These are phyloP conservation scores for Axea sp. DNA, from an alignment of 2,888 invertebrate genomes.

Conservation along the genomic window DNA sequence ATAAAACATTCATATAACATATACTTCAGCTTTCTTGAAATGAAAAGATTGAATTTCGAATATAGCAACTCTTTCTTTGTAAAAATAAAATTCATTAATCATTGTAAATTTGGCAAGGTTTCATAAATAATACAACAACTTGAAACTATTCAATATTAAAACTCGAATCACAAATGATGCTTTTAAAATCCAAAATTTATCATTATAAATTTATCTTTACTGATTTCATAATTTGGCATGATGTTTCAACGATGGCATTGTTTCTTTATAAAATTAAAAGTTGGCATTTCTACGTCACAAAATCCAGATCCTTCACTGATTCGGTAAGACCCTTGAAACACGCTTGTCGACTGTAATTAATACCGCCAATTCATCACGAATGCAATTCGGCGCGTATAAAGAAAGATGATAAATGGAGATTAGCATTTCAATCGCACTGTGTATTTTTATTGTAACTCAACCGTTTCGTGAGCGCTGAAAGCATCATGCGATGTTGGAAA, in stretches of 20 bases:
- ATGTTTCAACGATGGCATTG: no score
- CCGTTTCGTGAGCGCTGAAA: not conserved
- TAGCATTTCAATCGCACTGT: conserved; percentile 23
- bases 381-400: conserved; percentile 9
- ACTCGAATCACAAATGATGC: conserved; percentile 3
- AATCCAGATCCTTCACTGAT: conserved; percentile 1
- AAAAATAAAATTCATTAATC: conserved; percentile 36
- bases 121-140: conserved; percentile 27
- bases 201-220: not conserved
- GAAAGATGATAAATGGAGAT: conserved; percentile 37
- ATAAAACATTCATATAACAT: conserved; percentile 15
- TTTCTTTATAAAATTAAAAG: no score
- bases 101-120: conserved; percentile 4
- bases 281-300: not conserved
- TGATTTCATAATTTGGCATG: no score
- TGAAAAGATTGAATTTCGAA: conserved; percentile 5
- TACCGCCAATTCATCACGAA: conserved; percentile 22
- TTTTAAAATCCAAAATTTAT: not conserved
- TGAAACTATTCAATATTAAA: not conserved
- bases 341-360: conserved; percentile 16
- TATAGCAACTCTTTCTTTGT: not conserved
- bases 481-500: conserved; percentile 1
- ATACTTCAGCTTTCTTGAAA: conserved; percentile 9
- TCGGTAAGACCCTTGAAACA: not conserved
- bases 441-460: conserved; percentile 17